phyloP scores from a whole-genome alignment of 2,888 invertebrate genomes.

The Lobophora halterata region DNA sequence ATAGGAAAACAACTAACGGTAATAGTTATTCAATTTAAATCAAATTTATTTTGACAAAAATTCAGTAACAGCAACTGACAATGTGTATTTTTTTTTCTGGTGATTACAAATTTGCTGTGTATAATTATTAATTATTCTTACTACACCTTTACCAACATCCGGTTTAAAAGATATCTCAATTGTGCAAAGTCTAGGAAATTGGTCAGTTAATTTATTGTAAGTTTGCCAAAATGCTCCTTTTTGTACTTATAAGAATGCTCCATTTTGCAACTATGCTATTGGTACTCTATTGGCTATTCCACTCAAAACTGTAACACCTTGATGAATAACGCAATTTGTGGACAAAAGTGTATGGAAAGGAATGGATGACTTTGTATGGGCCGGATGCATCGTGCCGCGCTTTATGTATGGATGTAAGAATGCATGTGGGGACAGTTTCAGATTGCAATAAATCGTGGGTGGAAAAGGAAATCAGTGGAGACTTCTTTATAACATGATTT shows the following conservation, averaged over 20 bases:
- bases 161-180: slow-evolving; percentile 41
- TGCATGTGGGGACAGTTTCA: slow-evolving; percentile 71
- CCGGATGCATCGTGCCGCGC: slow-evolving; percentile 67
- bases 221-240: slow-evolving; percentile 1
- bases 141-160: slow-evolving; percentile 32
- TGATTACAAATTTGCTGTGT: too few species aligned
- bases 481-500: slow-evolving; percentile 1
- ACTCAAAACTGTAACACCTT: slow-evolving; percentile 30
- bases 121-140: slow-evolving; percentile 1
- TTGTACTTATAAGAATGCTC: neutral
- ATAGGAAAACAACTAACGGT: too few species aligned
- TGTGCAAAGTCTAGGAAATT: slow-evolving; percentile 44
- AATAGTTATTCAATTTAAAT: too few species aligned
- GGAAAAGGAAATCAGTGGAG: slow-evolving; percentile 47
- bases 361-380: slow-evolving; percentile 41
- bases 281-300: too few species aligned
- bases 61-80: too few species aligned
- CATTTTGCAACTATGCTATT: neutral
- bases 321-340: slow-evolving; percentile 37
- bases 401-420: slow-evolving; percentile 55
- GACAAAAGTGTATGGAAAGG: slow-evolving; percentile 41
- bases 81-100: too few species aligned
- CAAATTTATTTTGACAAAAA: too few species aligned
- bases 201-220: slow-evolving; percentile 36
- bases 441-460: slow-evolving; percentile 74